Evolutionary conservation across 2,797 vertebrate species (phyloP).

Genomic region (Acanthurus lineatus): DNA sequence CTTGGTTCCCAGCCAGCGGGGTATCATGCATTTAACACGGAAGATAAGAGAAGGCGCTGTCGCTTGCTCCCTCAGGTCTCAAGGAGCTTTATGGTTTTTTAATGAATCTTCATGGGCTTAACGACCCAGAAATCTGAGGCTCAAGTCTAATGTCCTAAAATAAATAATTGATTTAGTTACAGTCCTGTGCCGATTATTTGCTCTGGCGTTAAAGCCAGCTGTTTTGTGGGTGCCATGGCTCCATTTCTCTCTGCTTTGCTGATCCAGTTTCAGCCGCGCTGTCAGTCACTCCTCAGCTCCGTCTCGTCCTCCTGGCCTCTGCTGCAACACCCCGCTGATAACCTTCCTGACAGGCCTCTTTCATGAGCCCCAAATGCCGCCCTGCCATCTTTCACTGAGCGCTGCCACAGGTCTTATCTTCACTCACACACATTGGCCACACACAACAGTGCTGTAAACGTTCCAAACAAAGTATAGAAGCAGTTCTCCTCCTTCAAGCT

Average conservation of each 20-base stretch:
- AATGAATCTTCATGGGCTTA: conserved; percentile 76
- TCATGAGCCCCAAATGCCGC: conserved; percentile 72
- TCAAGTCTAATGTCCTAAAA: conserved; percentile 66
- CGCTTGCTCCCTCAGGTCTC: conserved; percentile 47
- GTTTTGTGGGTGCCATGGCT: conserved; percentile 48
- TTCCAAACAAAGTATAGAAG: conserved; percentile 33
- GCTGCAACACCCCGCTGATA: conserved; percentile 71
- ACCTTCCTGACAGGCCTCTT: conserved; percentile 80
- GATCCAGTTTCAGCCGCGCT: conserved; percentile 38
- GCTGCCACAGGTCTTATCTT: conserved; percentile 80
- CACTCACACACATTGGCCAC: conserved; percentile 79
- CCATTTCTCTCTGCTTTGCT: conserved; percentile 35
- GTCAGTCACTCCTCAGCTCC: conserved; percentile 45
- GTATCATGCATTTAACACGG: conserved; percentile 55
- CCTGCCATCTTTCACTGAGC: conserved; percentile 66
- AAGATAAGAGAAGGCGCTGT: conserved; percentile 67
- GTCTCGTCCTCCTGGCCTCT: conserved; percentile 55
- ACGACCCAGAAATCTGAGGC: conserved; percentile 70
- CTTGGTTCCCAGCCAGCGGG: conserved; percentile 62
- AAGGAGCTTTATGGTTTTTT: conserved; percentile 74
- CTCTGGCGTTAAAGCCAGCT: conserved; percentile 54
- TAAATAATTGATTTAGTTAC: conserved; percentile 78
- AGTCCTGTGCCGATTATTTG: conserved; percentile 44
- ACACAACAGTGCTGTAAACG: conserved; percentile 61
- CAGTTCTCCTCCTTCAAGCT: conserved; percentile 25